phyloP scores from a whole-genome alignment of 2,797 vertebrate species.

The Labroides dimidiatus region DNA sequence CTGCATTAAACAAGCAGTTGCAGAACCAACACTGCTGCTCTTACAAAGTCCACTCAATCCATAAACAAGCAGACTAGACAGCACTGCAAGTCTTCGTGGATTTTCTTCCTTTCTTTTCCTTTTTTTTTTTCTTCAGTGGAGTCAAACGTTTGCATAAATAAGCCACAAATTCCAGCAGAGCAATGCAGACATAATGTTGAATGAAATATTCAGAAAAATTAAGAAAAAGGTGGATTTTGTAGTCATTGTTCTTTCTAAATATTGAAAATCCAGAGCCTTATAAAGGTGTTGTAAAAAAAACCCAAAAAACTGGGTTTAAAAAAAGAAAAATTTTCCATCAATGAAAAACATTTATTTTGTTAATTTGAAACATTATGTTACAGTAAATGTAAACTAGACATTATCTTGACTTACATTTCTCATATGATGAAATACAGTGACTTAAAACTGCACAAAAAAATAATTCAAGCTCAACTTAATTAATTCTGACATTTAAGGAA shows the following conservation, averaged over 20 bases:
- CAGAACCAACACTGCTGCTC: constrained; percentile 9
- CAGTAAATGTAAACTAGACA: constrained; percentile 14
- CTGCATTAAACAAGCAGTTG: constrained; percentile 81
- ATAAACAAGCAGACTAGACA: constrained; percentile 40
- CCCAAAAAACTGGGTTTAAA: not conserved
- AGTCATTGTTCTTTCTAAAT: constrained; percentile 20
- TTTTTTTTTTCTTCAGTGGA: constrained; percentile 6
- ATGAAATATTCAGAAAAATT: not conserved
- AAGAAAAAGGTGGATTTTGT: constrained; percentile 6
- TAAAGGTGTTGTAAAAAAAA: not conserved
- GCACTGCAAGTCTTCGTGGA: constrained; percentile 32
- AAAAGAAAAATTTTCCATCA: not conserved
- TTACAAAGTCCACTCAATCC: constrained; percentile 28
- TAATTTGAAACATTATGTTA: constrained; percentile 12
- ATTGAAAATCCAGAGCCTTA: not conserved
- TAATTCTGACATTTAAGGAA: constrained; percentile 57
- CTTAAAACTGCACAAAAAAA: constrained; percentile 44
- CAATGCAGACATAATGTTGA: constrained; percentile 23
- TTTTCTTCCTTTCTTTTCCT: constrained; percentile 22
- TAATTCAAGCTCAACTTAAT: constrained; percentile 57
- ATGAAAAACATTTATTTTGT: not conserved
- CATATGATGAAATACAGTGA: constrained; percentile 29
- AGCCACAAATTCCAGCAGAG: constrained; percentile 27
- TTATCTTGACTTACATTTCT: not conserved
- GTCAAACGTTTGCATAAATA: constrained; percentile 52